Conservation (phyloP, 2,888 invertebrate species). For the Eurytoma adleriae region DNA sequence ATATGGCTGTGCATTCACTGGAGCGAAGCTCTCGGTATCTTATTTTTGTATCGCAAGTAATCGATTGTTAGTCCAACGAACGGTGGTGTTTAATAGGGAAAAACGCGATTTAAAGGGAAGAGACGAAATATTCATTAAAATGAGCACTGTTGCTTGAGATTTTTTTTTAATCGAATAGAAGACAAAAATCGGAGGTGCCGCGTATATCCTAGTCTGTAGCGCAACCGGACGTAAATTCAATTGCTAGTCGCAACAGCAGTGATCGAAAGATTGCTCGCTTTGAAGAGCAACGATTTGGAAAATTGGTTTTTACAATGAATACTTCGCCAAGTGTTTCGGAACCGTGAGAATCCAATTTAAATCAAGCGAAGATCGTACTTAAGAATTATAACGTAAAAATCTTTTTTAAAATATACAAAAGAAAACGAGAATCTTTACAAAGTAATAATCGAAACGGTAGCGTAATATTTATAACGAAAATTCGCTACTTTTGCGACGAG, state of each 20-base stretch:
- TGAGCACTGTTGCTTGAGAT: conserved; percentile 42
- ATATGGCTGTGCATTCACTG: conserved; percentile 74
- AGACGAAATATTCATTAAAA: conserved; percentile 44
- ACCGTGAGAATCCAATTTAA: not conserved
- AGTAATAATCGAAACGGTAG: too few species aligned
- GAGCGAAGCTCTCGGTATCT: conserved; percentile 74
- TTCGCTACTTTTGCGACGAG: conserved; percentile 18
- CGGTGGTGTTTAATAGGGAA: conserved; percentile 61
- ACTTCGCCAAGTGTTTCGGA: too few species aligned
- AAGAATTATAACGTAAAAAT: conserved; percentile 21
- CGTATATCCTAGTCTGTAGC: not conserved
- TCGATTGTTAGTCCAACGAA: conserved; percentile 72
- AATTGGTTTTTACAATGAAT: too few species aligned
- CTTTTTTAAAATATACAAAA: conserved; percentile 16
- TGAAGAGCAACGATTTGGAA: conserved; percentile 7
- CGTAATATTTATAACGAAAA: not conserved
- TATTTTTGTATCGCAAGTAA: conserved; percentile 74
- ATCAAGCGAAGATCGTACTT: conserved; percentile 23
- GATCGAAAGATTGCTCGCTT: conserved; percentile 22
- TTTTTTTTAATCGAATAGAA: conserved; percentile 34
- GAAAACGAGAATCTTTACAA: too few species aligned
- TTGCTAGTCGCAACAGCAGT: conserved; percentile 51
- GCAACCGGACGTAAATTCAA: conserved; percentile 28
- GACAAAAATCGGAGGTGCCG: conserved; percentile 20
- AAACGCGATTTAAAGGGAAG: conserved; percentile 34